Base-by-base conservation (phyloP, 2,888 invertebrate species). In the Eupsilia transversa region DNA sequence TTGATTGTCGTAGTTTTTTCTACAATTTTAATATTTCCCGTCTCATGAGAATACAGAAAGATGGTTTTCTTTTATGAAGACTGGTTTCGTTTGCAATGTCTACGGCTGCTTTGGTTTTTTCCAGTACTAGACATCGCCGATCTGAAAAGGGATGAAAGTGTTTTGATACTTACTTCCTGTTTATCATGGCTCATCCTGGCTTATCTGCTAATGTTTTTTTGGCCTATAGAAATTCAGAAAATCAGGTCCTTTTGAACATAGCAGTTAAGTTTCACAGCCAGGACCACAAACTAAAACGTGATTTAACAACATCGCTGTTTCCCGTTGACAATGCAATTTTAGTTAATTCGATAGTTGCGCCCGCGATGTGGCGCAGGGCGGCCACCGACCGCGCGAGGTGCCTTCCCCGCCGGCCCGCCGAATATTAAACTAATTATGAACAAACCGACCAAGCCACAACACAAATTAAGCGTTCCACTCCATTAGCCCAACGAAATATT, bases 401-500 rank as follows among this genome's bases (percentile, higher is more conserved):
- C 76, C 80, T 52, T 49, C 65, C 65, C 71, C 76, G 69, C 67
- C 84, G 86, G 86, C 85, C 86, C 83, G 87, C 85, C 89, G 89
- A 91, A 92, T 92, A 93, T 92, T 95, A 96, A 96, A 93, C 94
- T 93, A 93, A 95, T 96, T 96, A 95, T 91, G 88, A 92, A 92
- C 94, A 94, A 94, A 93, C 93, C 92, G 91, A 90, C 90, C 90
- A 90, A 88, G 83, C 91, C 90, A 87, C 88, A 91, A 90, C 89
- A 88, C 88, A 90, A 93, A 93, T 93, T 93, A 92, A 89, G 91
- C 90, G 91, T 91, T 91, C 88, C 87, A 92, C 91, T 94, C 92
- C 92, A 94, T 93, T 94, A 92, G 91, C 82, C 76, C 72, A 80
- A 84, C 87, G 87, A 82, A 89, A 87, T 88, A 88, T 83, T 82